Percentiles rank a stretch among this genome's conserved stretches.
Evolutionary conservation across 2,113 vertebrate genomes (phyloP).

Genomic region (rat (Rattus norvegicus)): DNA sequence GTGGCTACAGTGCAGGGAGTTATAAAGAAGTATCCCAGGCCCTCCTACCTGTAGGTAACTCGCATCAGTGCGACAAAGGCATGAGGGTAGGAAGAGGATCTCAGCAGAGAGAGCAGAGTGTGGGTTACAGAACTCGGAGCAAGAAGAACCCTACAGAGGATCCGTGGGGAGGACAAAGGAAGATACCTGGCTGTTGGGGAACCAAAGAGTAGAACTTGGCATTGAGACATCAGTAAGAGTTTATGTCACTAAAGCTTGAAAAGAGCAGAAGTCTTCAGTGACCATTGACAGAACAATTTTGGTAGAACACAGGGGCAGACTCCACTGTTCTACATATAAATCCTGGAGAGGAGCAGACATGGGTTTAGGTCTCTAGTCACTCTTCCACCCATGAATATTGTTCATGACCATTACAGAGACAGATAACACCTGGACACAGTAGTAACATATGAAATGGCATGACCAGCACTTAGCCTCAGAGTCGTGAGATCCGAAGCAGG

Average conservation of each 20-base stretch:
- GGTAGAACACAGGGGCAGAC: not conserved
- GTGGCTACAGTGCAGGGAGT: not conserved
- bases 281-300: not conserved
- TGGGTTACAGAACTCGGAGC: not conserved
- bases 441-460: slow-evolving; percentile 28
- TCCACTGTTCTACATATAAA: not conserved
- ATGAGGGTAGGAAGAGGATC: not conserved
- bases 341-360: not conserved
- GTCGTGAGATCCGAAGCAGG: not conserved
- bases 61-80: not conserved
- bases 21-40: not conserved
- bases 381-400: not conserved
- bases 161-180: not conserved
- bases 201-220: not conserved
- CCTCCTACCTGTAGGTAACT: not conserved
- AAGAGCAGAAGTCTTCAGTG: not conserved
- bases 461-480: slow-evolving; percentile 2
- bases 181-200: not conserved
- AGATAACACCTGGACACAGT: not conserved
- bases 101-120: slow-evolving; percentile 5
- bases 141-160: not conserved
- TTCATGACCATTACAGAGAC: not conserved
- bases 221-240: not conserved
- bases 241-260: not conserved
- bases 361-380: not conserved